phyloP scores from a whole-genome alignment of 2,797 vertebrate genomes.

The Setipinna tenuifilis region DNA sequence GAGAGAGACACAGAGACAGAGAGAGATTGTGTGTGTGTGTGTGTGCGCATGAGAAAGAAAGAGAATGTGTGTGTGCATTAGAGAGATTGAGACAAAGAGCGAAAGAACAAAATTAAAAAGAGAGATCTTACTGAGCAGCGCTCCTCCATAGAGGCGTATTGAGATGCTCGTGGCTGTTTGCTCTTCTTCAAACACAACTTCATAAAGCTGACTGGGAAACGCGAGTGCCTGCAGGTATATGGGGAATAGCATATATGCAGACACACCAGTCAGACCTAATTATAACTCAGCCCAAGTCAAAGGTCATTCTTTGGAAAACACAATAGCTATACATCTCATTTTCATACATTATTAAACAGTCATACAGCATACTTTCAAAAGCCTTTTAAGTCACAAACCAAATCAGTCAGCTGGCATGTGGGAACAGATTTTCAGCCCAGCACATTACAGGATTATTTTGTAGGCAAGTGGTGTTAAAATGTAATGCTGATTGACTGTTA shows the following conservation, averaged over 20 bases:
- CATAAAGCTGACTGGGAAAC: constrained; percentile 92
- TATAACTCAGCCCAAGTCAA: constrained; percentile 42
- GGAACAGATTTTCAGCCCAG: not conserved
- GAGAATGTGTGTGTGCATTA: not conserved
- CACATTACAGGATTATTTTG: not conserved
- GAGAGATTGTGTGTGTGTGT: no score
- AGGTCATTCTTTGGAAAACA: not conserved
- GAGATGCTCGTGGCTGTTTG: constrained; percentile 83
- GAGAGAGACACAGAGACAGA: not conserved
- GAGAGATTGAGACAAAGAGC: not conserved
- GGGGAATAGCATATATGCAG: not conserved
- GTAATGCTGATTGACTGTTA: not conserved
- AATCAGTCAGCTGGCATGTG: not conserved
- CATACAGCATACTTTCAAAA: not conserved
- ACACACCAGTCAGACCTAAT: constrained; percentile 29
- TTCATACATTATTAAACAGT: not conserved
- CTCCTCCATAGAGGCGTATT: constrained; percentile 92
- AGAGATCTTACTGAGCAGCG: constrained; percentile 88
- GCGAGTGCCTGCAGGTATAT: constrained; percentile 61
- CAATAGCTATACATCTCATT: not conserved
- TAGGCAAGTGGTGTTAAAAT: no score
- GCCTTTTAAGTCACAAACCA: not conserved
- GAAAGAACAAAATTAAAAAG: not conserved
- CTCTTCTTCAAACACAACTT: constrained; percentile 87
- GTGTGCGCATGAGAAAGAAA: not conserved